Evolutionary conservation across 2,888 invertebrate species (phyloP), one percentile per base, ranked within the genome.

Genomic region (Cyclophora punctaria): DNA sequence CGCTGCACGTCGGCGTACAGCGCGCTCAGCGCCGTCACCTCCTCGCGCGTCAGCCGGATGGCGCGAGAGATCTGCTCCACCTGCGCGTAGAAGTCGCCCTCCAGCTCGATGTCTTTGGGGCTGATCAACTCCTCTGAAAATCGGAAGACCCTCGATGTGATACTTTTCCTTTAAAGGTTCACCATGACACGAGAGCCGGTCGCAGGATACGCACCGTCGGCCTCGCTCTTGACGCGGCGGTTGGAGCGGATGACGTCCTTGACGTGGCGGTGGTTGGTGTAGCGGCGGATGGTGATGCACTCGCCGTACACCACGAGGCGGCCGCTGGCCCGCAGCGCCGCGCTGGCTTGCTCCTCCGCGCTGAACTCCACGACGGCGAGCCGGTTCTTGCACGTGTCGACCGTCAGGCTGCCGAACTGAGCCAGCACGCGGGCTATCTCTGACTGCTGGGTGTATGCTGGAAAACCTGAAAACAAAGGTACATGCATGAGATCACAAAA

Each of bases 1-100:
- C 41, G 44, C 66, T 86, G 80, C 34, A 91, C 58, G 68, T 90
- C 90, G 0, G 54, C 49, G 60, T 89, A 90, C 7, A 91, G 75
- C 34, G 48, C 41, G 44, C 71, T 60, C 51, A 88, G 77, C 5
- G 63, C 63, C n/a, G 59, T 52, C 5, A 80, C 76, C 49, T 80
- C 72, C 49, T 77, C 73, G 51, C 75, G 75, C 5, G 78, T 75
- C 46, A 85, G 77, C 2, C 89, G 78, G 46, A 90, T 74, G 4
- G 69, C 67, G 0, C 64, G 55, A 58, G 85, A 62, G 20, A 90
- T 58, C 46, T 55, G 64, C 50, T 70, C 66, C 55, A 89, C 53
- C 70, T 91, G 90, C 20, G 70, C 52, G 45, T 77, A 63, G 69
- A 90, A 89, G 55, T 75, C 72, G 0, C 86, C 87, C 0, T 66